Percentiles rank a stretch among this genome's conserved stretches.
phyloP scores from a whole-genome alignment of 1,140 invertebrate species.

The Globodera rostochiensis region DNA sequence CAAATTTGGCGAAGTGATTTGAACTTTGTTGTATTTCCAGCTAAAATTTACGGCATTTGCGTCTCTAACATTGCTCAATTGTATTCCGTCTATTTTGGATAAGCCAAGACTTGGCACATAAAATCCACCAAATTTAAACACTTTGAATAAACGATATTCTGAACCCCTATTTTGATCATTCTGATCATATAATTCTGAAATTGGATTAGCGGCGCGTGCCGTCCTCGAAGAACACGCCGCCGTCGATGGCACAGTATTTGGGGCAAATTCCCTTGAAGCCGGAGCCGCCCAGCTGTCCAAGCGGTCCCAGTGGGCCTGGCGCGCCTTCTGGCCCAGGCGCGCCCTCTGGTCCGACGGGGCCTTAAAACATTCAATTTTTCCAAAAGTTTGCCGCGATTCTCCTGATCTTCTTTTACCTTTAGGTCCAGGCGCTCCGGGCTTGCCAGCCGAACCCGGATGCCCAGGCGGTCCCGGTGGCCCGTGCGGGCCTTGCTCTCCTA shows the following conservation, averaged over 20 bases:
- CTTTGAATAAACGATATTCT: too few species aligned
- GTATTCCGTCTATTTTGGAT: too few species aligned
- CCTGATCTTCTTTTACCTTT: constrained; percentile 34
- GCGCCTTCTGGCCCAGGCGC: constrained; percentile 42
- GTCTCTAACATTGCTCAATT: too few species aligned
- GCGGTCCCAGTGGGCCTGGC: constrained; percentile 26
- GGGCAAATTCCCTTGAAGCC: constrained; percentile 61
- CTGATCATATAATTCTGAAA: background rate
- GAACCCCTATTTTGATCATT: too few species aligned
- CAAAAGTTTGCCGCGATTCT: background rate
- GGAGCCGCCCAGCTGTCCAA: constrained; percentile 48
- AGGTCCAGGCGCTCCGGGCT: constrained; percentile 5
- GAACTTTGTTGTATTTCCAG: too few species aligned
- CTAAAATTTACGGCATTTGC: too few species aligned
- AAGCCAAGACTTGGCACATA: too few species aligned
- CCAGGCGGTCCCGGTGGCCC: constrained; percentile 46
- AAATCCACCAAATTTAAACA: too few species aligned
- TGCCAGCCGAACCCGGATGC: constrained; percentile 35
- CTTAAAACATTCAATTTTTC: constrained; percentile 26
- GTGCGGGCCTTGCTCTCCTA: constrained; percentile 33
- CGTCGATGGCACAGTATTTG: constrained; percentile 61
- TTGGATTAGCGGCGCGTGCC: constrained; percentile 49
- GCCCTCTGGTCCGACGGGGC: constrained; percentile 28
- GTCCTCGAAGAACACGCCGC: constrained; percentile 62
- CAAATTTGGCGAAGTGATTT: too few species aligned